Evolutionary conservation across 2,113 vertebrate genomes (phyloP).

Genomic region (Equus przewalskii): DNA sequence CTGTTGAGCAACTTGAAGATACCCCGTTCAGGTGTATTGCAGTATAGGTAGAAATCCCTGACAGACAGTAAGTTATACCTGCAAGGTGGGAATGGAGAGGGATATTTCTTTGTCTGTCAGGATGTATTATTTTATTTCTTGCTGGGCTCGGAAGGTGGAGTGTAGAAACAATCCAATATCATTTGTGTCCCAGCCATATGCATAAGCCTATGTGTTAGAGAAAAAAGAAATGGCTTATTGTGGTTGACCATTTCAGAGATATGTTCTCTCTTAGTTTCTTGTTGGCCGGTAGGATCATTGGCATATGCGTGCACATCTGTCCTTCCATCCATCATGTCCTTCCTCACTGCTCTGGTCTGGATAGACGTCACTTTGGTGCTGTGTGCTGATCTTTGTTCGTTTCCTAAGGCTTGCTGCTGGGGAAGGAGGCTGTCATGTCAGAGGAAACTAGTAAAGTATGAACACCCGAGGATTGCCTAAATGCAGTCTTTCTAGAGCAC

Average conservation of each 20-base stretch:
- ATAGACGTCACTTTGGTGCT: rapidly evolving
- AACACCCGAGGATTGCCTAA: rapidly evolving
- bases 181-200: too few relatives aligned
- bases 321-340: neutral
- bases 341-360: rapidly evolving
- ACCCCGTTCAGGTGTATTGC: neutral
- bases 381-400: too few relatives aligned
- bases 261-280: rapidly evolving
- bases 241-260: neutral
- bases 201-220: neutral
- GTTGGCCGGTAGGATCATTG: neutral
- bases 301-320: rapidly evolving
- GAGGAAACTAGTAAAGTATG: neutral
- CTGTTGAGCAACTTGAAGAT: neutral
- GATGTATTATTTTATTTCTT: neutral
- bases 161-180: rapidly evolving
- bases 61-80: neutral
- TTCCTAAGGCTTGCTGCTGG: too few relatives aligned
- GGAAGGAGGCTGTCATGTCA: too few relatives aligned
- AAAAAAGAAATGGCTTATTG: neutral
- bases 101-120: neutral
- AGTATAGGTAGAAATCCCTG: neutral
- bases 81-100: neutral
- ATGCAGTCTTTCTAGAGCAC: neutral
- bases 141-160: neutral